These are phyloP conservation scores for Eulemur albifrons DNA, from an alignment of 2,797 vertebrate genomes.

Conservation along the genomic window DNA sequence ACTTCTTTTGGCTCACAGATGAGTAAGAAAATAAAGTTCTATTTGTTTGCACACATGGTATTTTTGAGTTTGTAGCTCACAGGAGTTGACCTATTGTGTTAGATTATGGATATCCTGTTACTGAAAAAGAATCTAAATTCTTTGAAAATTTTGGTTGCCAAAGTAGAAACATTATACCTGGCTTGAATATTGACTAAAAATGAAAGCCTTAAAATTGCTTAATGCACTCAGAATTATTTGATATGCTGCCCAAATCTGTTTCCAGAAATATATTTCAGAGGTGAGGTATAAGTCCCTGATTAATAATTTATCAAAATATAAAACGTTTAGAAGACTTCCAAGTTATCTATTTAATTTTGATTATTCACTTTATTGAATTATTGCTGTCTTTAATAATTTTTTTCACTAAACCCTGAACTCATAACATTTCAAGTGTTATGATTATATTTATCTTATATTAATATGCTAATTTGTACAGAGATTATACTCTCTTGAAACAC, in stretches of 20 bases:
- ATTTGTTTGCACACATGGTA: not conserved
- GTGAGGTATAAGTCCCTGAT: not conserved
- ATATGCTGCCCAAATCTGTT: not conserved
- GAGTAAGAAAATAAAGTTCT: not conserved
- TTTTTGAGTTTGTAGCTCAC: not conserved
- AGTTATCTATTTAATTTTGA: conserved; percentile 59
- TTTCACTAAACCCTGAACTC: conserved; percentile 61
- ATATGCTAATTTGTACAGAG: conserved; percentile 76
- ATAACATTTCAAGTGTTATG: conserved; percentile 71
- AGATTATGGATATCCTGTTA: not conserved
- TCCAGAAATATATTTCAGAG: conserved; percentile 24
- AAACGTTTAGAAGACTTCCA: conserved; percentile 1
- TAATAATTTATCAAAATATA: conserved; percentile 10
- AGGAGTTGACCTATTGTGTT: not conserved
- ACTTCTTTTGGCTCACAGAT: not conserved
- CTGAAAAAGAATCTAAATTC: not conserved
- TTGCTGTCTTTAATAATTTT: conserved; percentile 58
- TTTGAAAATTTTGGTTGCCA: not conserved
- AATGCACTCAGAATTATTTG: not conserved
- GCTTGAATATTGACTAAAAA: not conserved
- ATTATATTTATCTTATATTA: conserved; percentile 69
- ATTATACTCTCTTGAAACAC: conserved; percentile 63
- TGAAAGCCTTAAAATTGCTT: not conserved
- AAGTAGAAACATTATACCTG: not conserved
- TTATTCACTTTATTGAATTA: conserved; percentile 41